These are phyloP conservation scores for Anas platyrhynchos DNA, from an alignment of 2,113 vertebrate genomes.

Conservation along the genomic window DNA sequence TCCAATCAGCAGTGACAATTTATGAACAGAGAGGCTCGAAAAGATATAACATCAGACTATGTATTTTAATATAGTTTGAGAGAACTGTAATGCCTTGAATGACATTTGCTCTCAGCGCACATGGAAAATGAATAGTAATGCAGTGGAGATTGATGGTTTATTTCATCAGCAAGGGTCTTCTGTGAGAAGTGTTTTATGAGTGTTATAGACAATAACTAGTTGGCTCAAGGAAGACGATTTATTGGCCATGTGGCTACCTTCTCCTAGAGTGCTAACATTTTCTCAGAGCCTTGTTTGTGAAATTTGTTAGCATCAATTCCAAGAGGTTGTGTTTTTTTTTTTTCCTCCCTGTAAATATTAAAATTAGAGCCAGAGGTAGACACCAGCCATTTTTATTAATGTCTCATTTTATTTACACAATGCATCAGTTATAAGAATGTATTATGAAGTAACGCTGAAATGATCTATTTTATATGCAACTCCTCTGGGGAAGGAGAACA, in stretches of 20 bases:
- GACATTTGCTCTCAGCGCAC: slow-evolving; percentile 65
- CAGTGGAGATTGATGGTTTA: slow-evolving; percentile 51
- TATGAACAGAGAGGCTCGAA: slow-evolving; percentile 64
- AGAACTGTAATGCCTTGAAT: slow-evolving; percentile 62
- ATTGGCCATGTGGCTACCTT: slow-evolving; percentile 14
- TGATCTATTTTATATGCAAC: slow-evolving; percentile 49
- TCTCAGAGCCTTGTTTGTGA: slow-evolving; percentile 12
- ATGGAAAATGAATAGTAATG: slow-evolving; percentile 74
- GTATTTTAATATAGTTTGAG: slow-evolving; percentile 74
- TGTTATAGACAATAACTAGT: slow-evolving; percentile 62
- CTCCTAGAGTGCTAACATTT: neutral
- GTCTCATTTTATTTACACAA: slow-evolving; percentile 46
- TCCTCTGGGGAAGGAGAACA: slow-evolving; percentile 35
- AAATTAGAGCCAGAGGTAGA: neutral
- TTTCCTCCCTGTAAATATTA: neutral
- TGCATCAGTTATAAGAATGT: slow-evolving; percentile 27
- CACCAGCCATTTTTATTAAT: slow-evolving; percentile 50
- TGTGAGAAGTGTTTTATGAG: slow-evolving; percentile 63
- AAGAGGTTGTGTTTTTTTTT: neutral
- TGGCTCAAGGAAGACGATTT: slow-evolving; percentile 64
- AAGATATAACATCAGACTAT: slow-evolving; percentile 64
- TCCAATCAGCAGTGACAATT: slow-evolving; percentile 73
- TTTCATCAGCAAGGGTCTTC: slow-evolving; percentile 65
- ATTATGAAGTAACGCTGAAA: slow-evolving; percentile 20
- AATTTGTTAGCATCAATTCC: slow-evolving; percentile 26